Evolutionary conservation across 2,888 invertebrate species (phyloP).

Genomic region (Cotesia congregata): DNA sequence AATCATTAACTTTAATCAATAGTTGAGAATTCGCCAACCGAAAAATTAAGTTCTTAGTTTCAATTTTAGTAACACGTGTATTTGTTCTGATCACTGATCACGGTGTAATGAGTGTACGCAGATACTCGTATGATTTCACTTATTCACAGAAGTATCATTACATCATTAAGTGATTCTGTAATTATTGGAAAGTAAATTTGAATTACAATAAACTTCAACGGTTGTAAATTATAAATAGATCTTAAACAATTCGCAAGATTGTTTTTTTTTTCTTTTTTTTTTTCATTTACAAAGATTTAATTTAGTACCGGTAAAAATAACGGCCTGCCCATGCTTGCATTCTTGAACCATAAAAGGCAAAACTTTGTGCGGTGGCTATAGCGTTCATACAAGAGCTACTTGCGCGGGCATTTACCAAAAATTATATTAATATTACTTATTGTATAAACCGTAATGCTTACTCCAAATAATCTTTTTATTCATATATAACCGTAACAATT

Average conservation of each 20-base stretch:
- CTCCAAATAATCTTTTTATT: not conserved
- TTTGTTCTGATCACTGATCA: not conserved
- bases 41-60: not conserved
- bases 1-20: not conserved
- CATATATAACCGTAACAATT: not conserved
- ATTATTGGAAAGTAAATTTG: not conserved
- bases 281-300: not conserved
- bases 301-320: conserved; percentile 36
- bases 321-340: conserved; percentile 23
- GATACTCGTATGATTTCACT: not conserved
- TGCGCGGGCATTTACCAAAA: conserved; percentile 5
- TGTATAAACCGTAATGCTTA: not conserved
- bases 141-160: not conserved
- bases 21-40: not conserved
- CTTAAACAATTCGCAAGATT: not conserved
- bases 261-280: not conserved
- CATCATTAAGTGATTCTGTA: not conserved
- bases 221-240: not conserved
- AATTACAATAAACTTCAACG: not conserved
- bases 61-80: not conserved
- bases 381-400: not conserved
- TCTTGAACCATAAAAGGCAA: conserved; percentile 29
- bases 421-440: not conserved
- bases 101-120: not conserved
- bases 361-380: conserved; percentile 2